Percentiles rank a stretch among this genome's conserved stretches.
Evolutionary conservation across 64 coral and sea anemone species (phyloP).

Genomic region (Dendronephthya gigantea): DNA sequence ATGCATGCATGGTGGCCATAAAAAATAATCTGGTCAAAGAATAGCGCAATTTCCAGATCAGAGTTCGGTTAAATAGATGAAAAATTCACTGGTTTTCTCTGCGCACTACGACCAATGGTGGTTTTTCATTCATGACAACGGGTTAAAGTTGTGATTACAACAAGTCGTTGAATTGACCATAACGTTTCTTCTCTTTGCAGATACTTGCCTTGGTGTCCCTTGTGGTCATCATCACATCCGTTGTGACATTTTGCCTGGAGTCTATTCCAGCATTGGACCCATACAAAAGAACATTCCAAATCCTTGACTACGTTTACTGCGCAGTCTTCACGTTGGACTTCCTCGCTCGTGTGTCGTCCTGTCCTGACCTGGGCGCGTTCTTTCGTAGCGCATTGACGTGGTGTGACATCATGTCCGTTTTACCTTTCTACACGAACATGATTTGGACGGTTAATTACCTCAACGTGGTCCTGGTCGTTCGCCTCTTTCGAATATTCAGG

Average conservation of each 20-base stretch:
- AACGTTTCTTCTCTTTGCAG: too few relatives aligned
- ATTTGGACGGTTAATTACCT: background rate
- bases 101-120: too few relatives aligned
- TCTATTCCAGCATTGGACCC: background rate
- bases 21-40: too few relatives aligned
- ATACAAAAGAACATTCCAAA: slow-evolving; percentile 33
- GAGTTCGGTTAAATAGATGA: too few relatives aligned
- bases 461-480: slow-evolving; percentile 67
- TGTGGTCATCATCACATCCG: slow-evolving; percentile 66
- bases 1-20: too few relatives aligned
- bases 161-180: too few relatives aligned
- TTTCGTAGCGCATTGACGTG: slow-evolving; percentile 78
- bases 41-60: too few relatives aligned
- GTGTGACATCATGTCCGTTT: slow-evolving; percentile 77
- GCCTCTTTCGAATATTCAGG: slow-evolving; percentile 84
- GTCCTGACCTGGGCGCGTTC: slow-evolving; percentile 44
- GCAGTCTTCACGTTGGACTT: slow-evolving; percentile 83
- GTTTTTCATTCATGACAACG: too few relatives aligned
- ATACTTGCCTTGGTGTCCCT: slow-evolving; percentile 82
- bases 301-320: slow-evolving; percentile 72
- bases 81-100: too few relatives aligned
- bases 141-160: too few relatives aligned
- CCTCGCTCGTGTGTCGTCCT: slow-evolving; percentile 47
- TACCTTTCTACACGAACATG: slow-evolving; percentile 75
- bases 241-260: slow-evolving; percentile 75